A percentile compares a stretch with the other conserved stretches of the same genome.
phyloP scores from a whole-genome alignment of 2,797 vertebrate species.

The Nannoperca obscura region DNA sequence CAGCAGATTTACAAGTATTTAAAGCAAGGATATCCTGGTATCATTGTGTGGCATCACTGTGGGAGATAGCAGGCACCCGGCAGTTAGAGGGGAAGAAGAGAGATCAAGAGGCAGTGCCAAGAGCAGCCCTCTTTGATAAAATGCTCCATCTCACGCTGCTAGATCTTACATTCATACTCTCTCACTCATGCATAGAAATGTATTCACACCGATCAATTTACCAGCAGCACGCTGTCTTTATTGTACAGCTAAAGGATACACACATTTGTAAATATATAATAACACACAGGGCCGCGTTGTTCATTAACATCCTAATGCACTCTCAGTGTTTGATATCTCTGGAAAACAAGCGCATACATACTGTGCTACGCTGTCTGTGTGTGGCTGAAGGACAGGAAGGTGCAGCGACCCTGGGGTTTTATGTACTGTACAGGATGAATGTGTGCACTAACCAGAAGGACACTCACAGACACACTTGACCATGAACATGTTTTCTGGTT shows the following conservation, averaged over 20 bases:
- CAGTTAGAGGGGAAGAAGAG: constrained; percentile 63
- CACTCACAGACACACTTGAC: neutral
- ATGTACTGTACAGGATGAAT: neutral
- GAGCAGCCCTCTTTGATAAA: constrained; percentile 70
- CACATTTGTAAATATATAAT: constrained; percentile 50
- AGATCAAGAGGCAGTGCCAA: constrained; percentile 69
- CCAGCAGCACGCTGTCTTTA: constrained; percentile 48
- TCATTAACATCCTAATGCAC: constrained; percentile 41
- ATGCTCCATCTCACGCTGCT: constrained; percentile 54
- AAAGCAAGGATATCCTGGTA: constrained; percentile 45
- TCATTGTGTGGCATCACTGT: constrained; percentile 66
- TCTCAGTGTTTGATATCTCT: constrained; percentile 11
- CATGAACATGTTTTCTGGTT: constrained; percentile 5
- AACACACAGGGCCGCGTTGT: constrained; percentile 27
- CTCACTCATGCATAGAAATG: constrained; percentile 62
- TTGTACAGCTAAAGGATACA: constrained; percentile 52
- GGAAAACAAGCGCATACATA: constrained; percentile 16
- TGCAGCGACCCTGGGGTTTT: constrained; percentile 21
- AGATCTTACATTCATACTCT: constrained; percentile 58
- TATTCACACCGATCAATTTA: constrained; percentile 56
- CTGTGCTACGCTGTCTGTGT: constrained; percentile 8
- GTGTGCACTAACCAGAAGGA: constrained; percentile 14
- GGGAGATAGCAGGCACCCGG: constrained; percentile 64
- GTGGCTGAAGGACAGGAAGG: constrained; percentile 24
- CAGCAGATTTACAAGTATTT: constrained; percentile 48